These are phyloP conservation scores for Noctua comes DNA, from an alignment of 2,888 invertebrate species.

Conservation along the genomic window DNA sequence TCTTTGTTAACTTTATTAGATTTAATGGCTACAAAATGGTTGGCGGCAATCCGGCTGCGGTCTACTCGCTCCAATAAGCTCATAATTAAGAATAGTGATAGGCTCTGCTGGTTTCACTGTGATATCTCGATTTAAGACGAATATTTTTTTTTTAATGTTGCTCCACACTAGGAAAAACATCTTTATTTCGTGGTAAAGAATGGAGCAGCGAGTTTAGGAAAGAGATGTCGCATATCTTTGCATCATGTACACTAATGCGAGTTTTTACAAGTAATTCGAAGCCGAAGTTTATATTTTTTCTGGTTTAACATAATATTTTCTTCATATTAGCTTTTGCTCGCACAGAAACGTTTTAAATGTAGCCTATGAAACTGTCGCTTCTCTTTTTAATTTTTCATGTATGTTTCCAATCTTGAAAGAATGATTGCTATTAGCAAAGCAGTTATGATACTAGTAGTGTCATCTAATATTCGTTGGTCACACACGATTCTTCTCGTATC, in stretches of 20 bases:
- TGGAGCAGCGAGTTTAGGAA: not conserved
- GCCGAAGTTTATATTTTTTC: too few relatives aligned
- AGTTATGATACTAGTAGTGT: not conserved
- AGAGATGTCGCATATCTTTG: accelerated
- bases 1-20: conserved; percentile 56
- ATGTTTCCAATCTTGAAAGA: not conserved
- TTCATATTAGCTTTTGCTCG: too few relatives aligned
- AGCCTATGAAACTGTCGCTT: too few relatives aligned
- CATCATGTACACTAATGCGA: not conserved
- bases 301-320: too few relatives aligned
- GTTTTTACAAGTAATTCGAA: not conserved
- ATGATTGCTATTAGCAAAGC: not conserved
- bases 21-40: conserved; percentile 58
- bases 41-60: conserved; percentile 44
- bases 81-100: conserved; percentile 60
- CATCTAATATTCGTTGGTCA: not conserved
- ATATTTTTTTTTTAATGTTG: too few relatives aligned
- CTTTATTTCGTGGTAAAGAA: conserved; percentile 6
- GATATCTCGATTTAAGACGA: conserved; percentile 12
- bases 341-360: too few relatives aligned
- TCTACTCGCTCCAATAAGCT: conserved; percentile 56
- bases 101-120: conserved; percentile 57
- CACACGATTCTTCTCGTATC: not conserved
- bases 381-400: not conserved
- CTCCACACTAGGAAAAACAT: too few relatives aligned